Conservation (phyloP, 2,888 invertebrate species). For the Cinara cedri region DNA sequence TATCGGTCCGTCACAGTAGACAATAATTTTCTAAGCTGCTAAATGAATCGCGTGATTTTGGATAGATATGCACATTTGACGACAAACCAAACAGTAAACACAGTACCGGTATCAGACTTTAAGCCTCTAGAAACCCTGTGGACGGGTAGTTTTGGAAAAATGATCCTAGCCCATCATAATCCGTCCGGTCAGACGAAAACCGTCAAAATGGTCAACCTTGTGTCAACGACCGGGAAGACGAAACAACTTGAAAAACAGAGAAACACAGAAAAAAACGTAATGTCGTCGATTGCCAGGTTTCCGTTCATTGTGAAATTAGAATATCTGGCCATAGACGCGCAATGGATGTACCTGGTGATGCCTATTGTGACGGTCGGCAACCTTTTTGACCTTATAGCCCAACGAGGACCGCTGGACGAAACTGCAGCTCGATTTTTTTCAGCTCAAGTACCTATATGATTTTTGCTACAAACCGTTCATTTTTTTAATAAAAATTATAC, state of each 20-base stretch:
- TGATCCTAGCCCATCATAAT: neutral
- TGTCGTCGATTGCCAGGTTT: neutral
- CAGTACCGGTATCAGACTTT: neutral
- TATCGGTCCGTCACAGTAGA: no score
- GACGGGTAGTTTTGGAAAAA: neutral
- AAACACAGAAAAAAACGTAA: neutral
- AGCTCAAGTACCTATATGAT: conserved; percentile 28
- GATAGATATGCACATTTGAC: no score
- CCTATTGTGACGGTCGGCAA: neutral
- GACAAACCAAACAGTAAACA: no score
- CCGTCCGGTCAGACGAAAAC: neutral
- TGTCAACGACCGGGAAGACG: no score
- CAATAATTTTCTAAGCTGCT: no score
- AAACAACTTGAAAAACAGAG: neutral
- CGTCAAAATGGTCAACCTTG: neutral
- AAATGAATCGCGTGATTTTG: no score
- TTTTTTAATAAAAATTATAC: no score
- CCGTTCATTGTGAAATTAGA: neutral
- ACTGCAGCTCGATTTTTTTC: neutral
- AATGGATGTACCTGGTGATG: neutral
- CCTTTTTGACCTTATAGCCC: neutral
- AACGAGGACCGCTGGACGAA: neutral
- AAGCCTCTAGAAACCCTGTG: neutral
- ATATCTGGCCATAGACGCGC: neutral
- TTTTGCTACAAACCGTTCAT: no score